These are phyloP conservation scores for Gallinago solitaria DNA, from an alignment of 2,797 vertebrate genomes.

Conservation along the genomic window DNA sequence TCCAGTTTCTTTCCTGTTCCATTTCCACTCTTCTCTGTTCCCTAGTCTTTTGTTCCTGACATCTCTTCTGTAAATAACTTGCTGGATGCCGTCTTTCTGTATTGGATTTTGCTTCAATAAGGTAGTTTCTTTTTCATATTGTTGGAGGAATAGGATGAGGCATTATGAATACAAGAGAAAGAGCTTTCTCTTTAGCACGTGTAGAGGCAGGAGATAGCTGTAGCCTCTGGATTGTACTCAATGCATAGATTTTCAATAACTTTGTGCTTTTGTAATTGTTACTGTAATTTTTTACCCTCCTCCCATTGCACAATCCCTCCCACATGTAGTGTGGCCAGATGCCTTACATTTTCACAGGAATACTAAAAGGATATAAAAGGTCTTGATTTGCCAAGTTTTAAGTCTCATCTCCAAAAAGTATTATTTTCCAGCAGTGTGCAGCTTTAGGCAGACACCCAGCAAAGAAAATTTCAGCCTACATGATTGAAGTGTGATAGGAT, in stretches of 20 bases:
- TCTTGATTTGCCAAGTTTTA: constrained; percentile 57
- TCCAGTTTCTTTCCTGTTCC: background rate
- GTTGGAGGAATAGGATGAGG: background rate
- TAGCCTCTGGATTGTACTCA: background rate
- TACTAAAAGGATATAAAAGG: constrained; percentile 41
- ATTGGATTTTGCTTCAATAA: background rate
- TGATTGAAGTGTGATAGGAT: constrained; percentile 56
- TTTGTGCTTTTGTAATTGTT: constrained; percentile 27
- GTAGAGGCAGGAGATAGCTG: background rate
- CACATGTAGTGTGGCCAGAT: constrained; percentile 43
- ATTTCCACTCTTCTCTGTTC: background rate
- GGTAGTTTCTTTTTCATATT: background rate
- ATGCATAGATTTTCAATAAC: background rate
- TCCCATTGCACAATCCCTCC: constrained; percentile 1
- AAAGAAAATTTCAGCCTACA: constrained; percentile 33
- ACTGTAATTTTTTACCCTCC: constrained; percentile 9
- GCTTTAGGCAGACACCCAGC: constrained; percentile 53
- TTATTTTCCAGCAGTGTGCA: constrained; percentile 56
- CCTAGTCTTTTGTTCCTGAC: background rate
- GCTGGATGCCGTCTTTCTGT: background rate
- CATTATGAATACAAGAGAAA: background rate
- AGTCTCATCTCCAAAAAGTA: constrained; percentile 30
- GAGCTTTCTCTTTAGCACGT: background rate
- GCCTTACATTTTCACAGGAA: constrained; percentile 40
- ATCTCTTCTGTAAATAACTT: constrained; percentile 33